Conservation (phyloP, 2,888 invertebrate species). For the Agrochola litura region DNA sequence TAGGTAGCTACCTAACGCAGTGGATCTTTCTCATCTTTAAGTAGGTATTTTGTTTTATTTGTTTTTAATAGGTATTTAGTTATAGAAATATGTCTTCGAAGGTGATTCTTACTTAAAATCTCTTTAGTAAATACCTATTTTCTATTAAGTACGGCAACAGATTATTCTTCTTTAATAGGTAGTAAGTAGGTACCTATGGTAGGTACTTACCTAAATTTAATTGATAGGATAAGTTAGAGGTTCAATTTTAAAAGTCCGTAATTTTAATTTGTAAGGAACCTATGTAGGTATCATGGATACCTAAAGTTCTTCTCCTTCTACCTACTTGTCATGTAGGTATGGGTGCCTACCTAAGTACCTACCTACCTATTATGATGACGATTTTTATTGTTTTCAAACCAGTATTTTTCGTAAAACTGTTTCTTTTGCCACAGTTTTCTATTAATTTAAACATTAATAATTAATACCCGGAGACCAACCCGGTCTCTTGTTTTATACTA, state of each 20-base stretch:
- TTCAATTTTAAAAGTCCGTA: neutral
- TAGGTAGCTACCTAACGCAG: too few relatives aligned
- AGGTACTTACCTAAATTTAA: neutral
- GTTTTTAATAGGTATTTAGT: too few relatives aligned
- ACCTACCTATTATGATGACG: neutral
- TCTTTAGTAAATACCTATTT: too few relatives aligned
- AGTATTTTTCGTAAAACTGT: neutral
- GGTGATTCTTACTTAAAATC: too few relatives aligned
- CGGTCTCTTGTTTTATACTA: neutral
- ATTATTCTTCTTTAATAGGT: neutral
- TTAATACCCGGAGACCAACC: neutral
- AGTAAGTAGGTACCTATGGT: neutral
- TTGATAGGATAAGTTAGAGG: neutral
- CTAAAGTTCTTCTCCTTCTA: neutral
- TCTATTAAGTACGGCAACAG: too few relatives aligned
- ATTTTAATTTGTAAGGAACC: neutral
- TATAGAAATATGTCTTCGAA: too few relatives aligned
- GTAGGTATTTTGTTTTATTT: too few relatives aligned
- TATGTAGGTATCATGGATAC: too few relatives aligned
- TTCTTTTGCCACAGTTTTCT: neutral
- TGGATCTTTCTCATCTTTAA: too few relatives aligned
- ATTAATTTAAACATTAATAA: neutral
- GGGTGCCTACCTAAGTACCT: neutral
- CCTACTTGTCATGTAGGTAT: neutral
- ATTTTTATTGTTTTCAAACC: neutral